Conservation (phyloP, 2,113 vertebrate genomes). For the Albula goreensis region DNA sequence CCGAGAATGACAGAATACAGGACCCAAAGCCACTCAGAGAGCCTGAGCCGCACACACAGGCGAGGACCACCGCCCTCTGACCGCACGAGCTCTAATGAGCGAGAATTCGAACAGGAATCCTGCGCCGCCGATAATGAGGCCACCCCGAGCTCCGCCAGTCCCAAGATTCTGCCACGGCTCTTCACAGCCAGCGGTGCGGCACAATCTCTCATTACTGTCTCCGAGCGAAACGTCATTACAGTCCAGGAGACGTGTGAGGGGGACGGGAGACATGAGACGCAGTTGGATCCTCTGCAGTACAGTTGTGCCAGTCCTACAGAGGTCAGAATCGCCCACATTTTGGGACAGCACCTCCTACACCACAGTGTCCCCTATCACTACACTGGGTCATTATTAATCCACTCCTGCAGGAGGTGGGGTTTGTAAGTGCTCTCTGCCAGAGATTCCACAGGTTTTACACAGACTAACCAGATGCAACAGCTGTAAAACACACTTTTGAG, state of each 20-base stretch:
- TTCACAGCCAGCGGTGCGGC: not conserved
- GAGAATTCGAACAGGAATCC: not conserved
- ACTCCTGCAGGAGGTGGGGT: no score
- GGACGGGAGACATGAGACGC: not conserved
- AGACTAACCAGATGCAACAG: not conserved
- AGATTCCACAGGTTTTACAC: not conserved
- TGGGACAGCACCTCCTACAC: no score
- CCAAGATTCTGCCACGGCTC: not conserved
- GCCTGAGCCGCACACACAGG: not conserved
- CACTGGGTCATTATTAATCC: not conserved
- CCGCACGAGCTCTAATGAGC: conserved; percentile 1
- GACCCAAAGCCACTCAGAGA: not conserved
- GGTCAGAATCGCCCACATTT: not conserved
- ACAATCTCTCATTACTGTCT: not conserved
- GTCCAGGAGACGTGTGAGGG: not conserved
- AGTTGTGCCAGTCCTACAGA: not conserved
- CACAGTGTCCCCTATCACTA: not conserved
- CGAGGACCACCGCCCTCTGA: not conserved
- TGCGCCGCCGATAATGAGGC: conserved; percentile 6
- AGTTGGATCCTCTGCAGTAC: conserved; percentile 3
- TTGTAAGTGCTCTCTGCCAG: not conserved
- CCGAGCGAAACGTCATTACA: not conserved
- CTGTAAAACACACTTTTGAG: not conserved
- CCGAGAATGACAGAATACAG: not conserved
- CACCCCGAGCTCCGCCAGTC: not conserved